Evolutionary conservation across 2,113 vertebrate species (phyloP).

Genomic region (Hepsetus odoe): DNA sequence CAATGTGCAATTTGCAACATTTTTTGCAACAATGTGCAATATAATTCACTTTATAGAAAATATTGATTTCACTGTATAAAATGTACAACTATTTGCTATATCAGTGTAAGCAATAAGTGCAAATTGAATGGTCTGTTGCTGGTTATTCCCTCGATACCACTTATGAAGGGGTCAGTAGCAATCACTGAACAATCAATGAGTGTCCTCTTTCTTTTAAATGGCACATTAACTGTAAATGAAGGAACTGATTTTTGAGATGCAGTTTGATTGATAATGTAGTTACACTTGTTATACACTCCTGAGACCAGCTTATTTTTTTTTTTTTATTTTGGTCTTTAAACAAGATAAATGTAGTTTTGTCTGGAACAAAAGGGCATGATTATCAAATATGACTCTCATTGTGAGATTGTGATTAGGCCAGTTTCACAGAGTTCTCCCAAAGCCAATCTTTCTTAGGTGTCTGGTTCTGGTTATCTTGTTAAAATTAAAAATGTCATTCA

Average conservation of each 20-base stretch:
- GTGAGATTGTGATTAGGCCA: too few relatives aligned
- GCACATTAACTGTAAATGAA: not conserved
- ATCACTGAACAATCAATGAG: not conserved
- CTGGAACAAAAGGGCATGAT: too few relatives aligned
- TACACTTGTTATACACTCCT: not conserved
- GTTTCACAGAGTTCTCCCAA: too few relatives aligned
- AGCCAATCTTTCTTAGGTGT: too few relatives aligned
- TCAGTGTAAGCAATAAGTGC: not conserved
- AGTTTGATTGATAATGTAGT: not conserved
- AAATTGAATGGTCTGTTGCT: not conserved
- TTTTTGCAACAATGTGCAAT: too few relatives aligned
- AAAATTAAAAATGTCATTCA: too few relatives aligned
- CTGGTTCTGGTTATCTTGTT: too few relatives aligned
- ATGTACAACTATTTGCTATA: not conserved
- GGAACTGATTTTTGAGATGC: not conserved
- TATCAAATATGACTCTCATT: too few relatives aligned
- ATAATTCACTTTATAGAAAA: not conserved
- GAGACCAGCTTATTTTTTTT: not conserved
- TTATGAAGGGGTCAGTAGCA: not conserved
- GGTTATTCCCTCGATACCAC: not conserved
- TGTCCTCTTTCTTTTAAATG: constrained; percentile 4
- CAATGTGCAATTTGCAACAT: not conserved
- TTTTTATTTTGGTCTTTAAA: too few relatives aligned
- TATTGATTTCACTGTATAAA: not conserved
- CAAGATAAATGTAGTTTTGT: too few relatives aligned